Evolutionary conservation across 2,797 vertebrate species (phyloP).

Genomic region (Cetoscarus ocellatus): DNA sequence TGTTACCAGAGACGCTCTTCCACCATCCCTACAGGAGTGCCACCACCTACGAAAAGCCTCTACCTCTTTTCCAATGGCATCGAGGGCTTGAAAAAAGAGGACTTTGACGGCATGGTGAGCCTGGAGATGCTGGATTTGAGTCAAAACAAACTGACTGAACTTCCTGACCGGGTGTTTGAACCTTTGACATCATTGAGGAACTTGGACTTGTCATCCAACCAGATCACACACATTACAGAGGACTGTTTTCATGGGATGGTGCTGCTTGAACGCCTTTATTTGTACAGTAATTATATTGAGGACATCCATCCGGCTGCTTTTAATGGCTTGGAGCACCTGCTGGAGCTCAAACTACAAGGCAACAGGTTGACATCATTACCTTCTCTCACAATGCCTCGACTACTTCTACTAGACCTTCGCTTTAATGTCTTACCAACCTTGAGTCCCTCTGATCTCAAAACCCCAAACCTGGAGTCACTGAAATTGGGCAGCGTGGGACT

Average conservation of each 20-base stretch:
- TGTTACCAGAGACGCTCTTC: conserved; percentile 87
- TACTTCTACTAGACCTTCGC: conserved; percentile 94
- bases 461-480: conserved; percentile 90
- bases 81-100: conserved; percentile 81
- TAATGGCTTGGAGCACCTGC: conserved; percentile 85
- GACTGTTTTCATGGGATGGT: conserved; percentile 91
- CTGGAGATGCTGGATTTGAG: conserved; percentile 95
- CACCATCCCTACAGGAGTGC: conserved; percentile 85
- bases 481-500: conserved; percentile 91
- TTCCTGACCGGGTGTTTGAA: conserved; percentile 90
- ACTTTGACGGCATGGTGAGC: conserved; percentile 86
- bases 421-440: conserved; percentile 87
- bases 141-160: conserved; percentile 90
- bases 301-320: conserved; percentile 92
- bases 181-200: conserved; percentile 90
- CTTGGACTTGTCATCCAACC: conserved; percentile 94
- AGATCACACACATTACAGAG: conserved; percentile 91
- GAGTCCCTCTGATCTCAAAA: conserved; percentile 82
- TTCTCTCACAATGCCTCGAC: conserved; percentile 85
- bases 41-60: conserved; percentile 81
- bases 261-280: conserved; percentile 93
- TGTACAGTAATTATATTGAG: conserved; percentile 91
- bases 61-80: conserved; percentile 94
- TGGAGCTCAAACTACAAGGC: conserved; percentile 95
- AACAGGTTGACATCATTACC: conserved; percentile 89